Conservation (phyloP, 2,888 invertebrate genomes). For the Pyrochroa serraticornis region DNA sequence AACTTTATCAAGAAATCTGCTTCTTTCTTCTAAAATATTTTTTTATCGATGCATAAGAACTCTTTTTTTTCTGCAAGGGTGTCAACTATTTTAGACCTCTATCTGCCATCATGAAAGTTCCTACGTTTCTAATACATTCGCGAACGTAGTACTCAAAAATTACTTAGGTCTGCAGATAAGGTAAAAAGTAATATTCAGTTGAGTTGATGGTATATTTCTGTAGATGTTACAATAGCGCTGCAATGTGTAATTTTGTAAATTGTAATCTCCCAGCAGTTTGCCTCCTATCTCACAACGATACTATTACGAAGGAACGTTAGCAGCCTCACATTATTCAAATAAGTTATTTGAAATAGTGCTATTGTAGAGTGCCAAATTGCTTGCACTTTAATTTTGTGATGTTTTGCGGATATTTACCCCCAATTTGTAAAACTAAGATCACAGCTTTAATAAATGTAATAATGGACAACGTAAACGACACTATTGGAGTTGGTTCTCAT, state of each 20-base stretch:
- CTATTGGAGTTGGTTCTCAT: conserved; percentile 12
- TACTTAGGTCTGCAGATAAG: no score
- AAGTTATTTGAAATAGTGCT: conserved; percentile 33
- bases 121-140: no score
- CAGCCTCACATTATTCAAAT: conserved; percentile 34
- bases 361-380: conserved; percentile 36
- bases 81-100: no score
- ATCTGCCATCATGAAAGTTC: no score
- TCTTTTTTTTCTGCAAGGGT: no score
- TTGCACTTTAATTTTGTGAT: conserved; percentile 31
- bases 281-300: conserved; percentile 29
- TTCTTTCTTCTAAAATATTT: no score
- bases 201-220: conserved; percentile 18
- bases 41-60: no score
- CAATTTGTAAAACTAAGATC: conserved; percentile 15
- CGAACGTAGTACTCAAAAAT: no score
- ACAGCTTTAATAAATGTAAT: conserved; percentile 14
- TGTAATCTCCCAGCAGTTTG: conserved; percentile 31
- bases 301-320: conserved; percentile 32
- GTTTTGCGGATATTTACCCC: conserved; percentile 28
- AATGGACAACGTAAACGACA: conserved; percentile 6
- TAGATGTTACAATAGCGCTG: conserved; percentile 22
- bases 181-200: conserved; percentile 11
- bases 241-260: conserved; percentile 36
- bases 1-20: no score